These are phyloP conservation scores for Amblyjoppa fuscipennis DNA, from an alignment of 2,888 invertebrate genomes.

Conservation along the genomic window DNA sequence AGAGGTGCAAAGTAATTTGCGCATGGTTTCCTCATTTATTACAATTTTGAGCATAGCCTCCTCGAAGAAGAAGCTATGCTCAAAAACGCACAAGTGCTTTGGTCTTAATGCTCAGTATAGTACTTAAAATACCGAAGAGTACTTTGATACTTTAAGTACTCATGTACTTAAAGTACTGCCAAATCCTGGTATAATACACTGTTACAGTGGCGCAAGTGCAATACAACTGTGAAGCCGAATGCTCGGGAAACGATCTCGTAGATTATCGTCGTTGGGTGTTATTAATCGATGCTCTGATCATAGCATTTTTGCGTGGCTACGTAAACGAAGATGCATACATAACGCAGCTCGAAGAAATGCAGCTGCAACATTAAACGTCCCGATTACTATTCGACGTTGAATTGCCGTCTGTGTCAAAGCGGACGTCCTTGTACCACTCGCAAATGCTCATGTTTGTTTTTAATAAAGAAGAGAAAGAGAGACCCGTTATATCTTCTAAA, in stretches of 20 bases:
- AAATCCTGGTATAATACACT: too few relatives aligned
- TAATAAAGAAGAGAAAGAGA: conserved; percentile 49
- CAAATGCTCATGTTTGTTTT: conserved; percentile 53
- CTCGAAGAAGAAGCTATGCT: too few relatives aligned
- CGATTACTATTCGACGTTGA: conserved; percentile 30
- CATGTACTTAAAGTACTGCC: too few relatives aligned
- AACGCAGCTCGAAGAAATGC: conserved; percentile 18
- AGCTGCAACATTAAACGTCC: conserved; percentile 4
- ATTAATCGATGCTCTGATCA: not conserved
- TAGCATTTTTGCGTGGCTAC: not conserved
- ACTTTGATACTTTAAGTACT: too few relatives aligned
- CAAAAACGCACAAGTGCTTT: too few relatives aligned
- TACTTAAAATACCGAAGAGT: too few relatives aligned
- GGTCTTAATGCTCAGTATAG: too few relatives aligned
- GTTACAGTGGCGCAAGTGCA: not conserved
- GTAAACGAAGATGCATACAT: conserved; percentile 7
- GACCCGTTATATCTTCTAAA: conserved; percentile 24
- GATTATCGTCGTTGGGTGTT: conserved; percentile 1
- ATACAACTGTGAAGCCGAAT: not conserved
- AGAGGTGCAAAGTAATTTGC: too few relatives aligned
- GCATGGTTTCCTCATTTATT: too few relatives aligned
- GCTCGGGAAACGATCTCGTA: not conserved
- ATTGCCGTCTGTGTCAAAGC: conserved; percentile 30
- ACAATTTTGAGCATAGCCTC: too few relatives aligned
- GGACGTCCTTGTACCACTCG: conserved; percentile 62